Percentiles rank a stretch among this genome's conserved stretches.
Conservation (phyloP, 2,888 invertebrate species). For the Choreutis nemorana region DNA sequence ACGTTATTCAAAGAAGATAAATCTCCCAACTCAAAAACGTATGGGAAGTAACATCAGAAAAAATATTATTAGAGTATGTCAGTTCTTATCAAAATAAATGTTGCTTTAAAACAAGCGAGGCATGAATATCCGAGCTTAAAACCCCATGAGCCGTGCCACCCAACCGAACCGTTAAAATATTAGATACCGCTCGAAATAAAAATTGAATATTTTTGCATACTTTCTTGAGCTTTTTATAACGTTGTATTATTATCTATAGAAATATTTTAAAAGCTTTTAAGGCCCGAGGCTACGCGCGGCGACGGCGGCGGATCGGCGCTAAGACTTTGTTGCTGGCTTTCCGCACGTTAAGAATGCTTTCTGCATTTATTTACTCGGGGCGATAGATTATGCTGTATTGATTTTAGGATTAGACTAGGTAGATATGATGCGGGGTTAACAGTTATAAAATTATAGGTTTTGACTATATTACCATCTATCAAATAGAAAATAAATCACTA, state of each 20-base stretch:
- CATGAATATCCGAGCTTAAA: constrained; percentile 50
- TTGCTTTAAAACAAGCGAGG: constrained; percentile 27
- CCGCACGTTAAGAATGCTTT: constrained; percentile 26
- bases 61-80: no score
- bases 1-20: no score
- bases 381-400: constrained; percentile 42
- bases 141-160: constrained; percentile 29
- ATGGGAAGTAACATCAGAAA: no score
- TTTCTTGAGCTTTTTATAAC: constrained; percentile 39
- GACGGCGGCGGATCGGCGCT: constrained; percentile 17
- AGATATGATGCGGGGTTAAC: no score
- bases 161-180: constrained; percentile 36
- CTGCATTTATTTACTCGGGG: constrained; percentile 23
- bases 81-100: no score
- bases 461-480: no score
- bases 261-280: constrained; percentile 64
- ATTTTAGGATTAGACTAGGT: constrained; percentile 26
- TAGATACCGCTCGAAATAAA: constrained; percentile 47
- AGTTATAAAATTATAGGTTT: no score
- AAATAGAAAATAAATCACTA: no score
- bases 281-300: constrained; percentile 34
- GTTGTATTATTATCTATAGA: constrained; percentile 54
- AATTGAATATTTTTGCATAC: constrained; percentile 60
- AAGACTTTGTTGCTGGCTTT: constrained; percentile 43
- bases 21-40: no score